These are phyloP conservation scores for Heteractis magnifica DNA, from an alignment of 92 coral and sea anemone genomes.

Conservation along the genomic window DNA sequence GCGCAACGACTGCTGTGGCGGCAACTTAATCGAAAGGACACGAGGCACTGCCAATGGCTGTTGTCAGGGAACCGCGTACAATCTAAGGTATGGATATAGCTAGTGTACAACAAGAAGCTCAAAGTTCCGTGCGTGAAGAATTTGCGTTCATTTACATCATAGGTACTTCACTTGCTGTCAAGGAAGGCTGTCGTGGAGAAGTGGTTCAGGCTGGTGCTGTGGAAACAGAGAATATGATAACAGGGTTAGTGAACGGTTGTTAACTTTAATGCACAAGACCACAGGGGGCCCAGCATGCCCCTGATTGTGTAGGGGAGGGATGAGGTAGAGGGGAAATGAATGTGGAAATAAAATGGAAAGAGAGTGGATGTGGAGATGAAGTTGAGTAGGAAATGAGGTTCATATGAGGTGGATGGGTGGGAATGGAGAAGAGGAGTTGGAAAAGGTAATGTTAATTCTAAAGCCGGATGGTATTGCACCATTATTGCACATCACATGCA, in stretches of 20 bases:
- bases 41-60: conserved; percentile 24
- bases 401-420: neutral
- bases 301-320: no score
- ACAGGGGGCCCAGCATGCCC: neutral
- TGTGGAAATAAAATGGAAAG: no score
- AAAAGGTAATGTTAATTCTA: no score
- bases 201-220: conserved; percentile 37
- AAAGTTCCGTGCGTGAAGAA: neutral
- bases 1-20: conserved; percentile 36
- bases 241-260: conserved; percentile 9
- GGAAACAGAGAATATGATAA: conserved; percentile 26
- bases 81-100: conserved; percentile 12
- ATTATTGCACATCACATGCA: neutral
- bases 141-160: neutral
- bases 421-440: neutral
- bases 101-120: neutral
- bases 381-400: no score
- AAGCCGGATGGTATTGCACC: no score
- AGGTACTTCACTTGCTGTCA: conserved; percentile 39
- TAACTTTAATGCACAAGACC: neutral
- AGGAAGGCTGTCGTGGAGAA: conserved; percentile 23
- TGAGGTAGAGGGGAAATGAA: no score
- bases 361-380: no score
- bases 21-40: conserved; percentile 13
- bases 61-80: conserved; percentile 30